Base-by-base conservation (phyloP, 53 echinoderm and acorn worm species). In the Mesocentrotus franciscanus region DNA sequence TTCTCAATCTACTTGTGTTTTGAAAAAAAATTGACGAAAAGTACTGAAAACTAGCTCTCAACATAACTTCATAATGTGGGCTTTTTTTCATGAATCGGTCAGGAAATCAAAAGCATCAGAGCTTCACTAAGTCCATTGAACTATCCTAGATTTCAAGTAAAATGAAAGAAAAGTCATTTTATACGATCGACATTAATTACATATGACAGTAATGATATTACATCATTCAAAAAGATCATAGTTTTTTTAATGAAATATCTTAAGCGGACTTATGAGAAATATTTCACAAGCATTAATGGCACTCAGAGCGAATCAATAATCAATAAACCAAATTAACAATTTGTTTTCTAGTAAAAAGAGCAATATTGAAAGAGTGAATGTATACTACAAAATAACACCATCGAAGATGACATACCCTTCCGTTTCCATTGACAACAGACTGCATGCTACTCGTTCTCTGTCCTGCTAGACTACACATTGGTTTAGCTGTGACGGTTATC, bases 401-500 rank as follows among this genome's bases (percentile, higher is more conserved):
- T 64, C 20, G 7, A 18, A 18, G 64, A 64, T 8, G 29, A 90
- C 91, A 1, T 85, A 94, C 95, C 87, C 87, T 64, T 70, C 95
- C 95, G n/a, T 94, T 94, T 16, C 68, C 95, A 56, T 94, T 94
- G 95, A 94, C 95, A 11, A 94, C 95, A 1, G 95, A 94, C 70
- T 94, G 95, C 68, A 94, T 42, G 56, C 95, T 94, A 49, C 85
- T 87, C 9, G 85, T 87, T 36, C 95, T 70, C 71, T 94, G 95
- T 22, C 95, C 95, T 8, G 95, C 95, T 36, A 94, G 30, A 68
- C 95, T 94, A 56, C 85, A 68, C 85, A 94, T 66, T n/a, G 95
- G 97, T 78, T 97, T 97, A 71, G 97, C 96, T n/a, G 97, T 97
- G 20, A 97, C 96, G 34, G 96, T 97, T 62, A 97, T 96, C 89